Evolutionary conservation across 2,113 vertebrate genomes (phyloP).

Genomic region (Microcebus jonahi): DNA sequence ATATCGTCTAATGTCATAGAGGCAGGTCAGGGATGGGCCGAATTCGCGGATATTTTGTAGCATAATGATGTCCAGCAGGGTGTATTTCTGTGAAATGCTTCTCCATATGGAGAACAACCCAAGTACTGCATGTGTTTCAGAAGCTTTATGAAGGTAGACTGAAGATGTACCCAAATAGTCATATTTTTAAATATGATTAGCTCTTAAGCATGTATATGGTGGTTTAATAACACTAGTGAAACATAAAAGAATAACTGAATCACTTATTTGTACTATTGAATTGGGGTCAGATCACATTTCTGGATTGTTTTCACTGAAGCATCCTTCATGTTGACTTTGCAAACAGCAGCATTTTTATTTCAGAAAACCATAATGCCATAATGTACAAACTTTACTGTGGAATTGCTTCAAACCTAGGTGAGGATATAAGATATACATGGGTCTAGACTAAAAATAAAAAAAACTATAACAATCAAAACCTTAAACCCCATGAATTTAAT

Average conservation of each 20-base stretch:
- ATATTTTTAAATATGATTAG: not conserved
- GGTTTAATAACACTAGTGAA: not conserved
- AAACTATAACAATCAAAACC: not conserved
- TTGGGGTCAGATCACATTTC: not conserved
- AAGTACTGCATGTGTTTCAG: not conserved
- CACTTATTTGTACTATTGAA: not conserved
- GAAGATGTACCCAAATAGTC: not conserved
- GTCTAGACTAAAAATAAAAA: not conserved
- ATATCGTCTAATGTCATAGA: too few relatives aligned
- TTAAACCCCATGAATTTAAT: not conserved
- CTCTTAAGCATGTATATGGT: not conserved
- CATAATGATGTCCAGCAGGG: fast-evolving
- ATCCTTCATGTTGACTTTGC: not conserved
- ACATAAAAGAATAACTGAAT: not conserved
- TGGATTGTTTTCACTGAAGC: not conserved
- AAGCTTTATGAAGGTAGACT: not conserved
- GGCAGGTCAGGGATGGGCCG: not conserved
- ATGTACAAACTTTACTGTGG: not conserved
- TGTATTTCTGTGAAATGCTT: not conserved
- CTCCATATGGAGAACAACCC: not conserved
- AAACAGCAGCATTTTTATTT: not conserved
- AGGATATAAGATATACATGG: not conserved
- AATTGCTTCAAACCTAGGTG: not conserved
- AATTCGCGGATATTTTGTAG: too few relatives aligned
- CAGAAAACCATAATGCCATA: not conserved